A percentile compares a stretch with the other conserved stretches of the same genome.
Evolutionary conservation across 2,888 invertebrate genomes (phyloP).

Genomic region (Digitonthophagus gazella): DNA sequence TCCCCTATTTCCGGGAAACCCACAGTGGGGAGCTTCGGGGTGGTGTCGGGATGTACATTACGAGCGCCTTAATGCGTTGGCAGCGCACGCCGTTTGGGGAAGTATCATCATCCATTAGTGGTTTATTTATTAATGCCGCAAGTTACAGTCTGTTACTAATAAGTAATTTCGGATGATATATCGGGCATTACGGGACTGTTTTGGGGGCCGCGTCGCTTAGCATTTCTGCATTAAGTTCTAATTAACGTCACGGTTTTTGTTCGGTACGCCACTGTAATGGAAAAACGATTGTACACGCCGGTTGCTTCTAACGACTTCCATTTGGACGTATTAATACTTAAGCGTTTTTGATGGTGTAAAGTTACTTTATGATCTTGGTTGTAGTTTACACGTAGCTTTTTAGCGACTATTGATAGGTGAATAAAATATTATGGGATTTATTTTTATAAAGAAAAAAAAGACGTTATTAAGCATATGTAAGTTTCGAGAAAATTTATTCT

Average conservation of each 20-base stretch:
- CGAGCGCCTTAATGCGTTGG: constrained; percentile 6
- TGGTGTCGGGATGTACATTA: constrained; percentile 9
- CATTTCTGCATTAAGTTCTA: neutral
- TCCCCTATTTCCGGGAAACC: neutral
- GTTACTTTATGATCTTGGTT: neutral
- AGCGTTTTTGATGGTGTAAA: neutral
- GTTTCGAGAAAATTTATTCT: too few species aligned
- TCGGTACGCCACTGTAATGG: neutral
- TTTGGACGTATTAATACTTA: too few species aligned
- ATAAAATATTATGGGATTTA: too few species aligned
- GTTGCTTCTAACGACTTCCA: neutral
- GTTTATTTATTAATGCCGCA: constrained; percentile 16
- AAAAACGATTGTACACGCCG: neutral
- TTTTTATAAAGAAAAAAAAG: too few species aligned
- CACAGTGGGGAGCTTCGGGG: neutral
- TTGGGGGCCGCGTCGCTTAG: neutral
- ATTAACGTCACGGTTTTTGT: neutral
- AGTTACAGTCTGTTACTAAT: constrained; percentile 16
- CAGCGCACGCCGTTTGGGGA: constrained; percentile 8
- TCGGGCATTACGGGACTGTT: neutral
- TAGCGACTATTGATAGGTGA: too few species aligned
- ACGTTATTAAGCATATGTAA: too few species aligned
- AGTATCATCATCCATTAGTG: constrained; percentile 18
- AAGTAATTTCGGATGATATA: constrained; percentile 14
- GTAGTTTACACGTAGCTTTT: too few species aligned